A percentile compares a stretch with the other conserved stretches of the same genome.
Evolutionary conservation across 2,113 vertebrate genomes (phyloP).

Genomic region (Scalopus aquaticus): DNA sequence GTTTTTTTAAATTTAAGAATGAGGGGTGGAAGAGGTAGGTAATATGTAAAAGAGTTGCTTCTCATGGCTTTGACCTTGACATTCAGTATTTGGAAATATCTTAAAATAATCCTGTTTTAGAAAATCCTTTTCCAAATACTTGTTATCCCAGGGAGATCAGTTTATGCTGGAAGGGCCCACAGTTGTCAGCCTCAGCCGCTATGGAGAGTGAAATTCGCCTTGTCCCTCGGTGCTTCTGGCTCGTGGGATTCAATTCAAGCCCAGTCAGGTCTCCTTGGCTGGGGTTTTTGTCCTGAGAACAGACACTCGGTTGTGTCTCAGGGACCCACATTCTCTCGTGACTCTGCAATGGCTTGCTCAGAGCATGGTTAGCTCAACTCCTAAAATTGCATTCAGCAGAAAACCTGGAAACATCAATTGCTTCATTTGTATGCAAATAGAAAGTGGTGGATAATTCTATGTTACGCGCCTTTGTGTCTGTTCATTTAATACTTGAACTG

Average conservation of each 20-base stretch:
- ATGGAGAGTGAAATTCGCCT: background rate
- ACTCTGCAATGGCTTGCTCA: background rate
- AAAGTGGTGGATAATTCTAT: background rate
- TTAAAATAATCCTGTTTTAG: background rate
- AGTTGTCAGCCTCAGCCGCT: background rate
- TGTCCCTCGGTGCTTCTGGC: background rate
- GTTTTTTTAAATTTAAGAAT: background rate
- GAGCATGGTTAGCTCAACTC: constrained; percentile 34
- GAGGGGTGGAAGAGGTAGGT: background rate
- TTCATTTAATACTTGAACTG: constrained; percentile 45
- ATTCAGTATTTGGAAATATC: background rate
- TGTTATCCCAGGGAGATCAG: constrained; percentile 32
- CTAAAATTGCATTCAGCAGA: constrained; percentile 10
- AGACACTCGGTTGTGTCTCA: background rate
- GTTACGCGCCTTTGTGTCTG: background rate
- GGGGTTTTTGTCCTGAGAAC: constrained; percentile 28
- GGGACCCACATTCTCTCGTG: background rate
- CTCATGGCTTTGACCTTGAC: constrained; percentile 15
- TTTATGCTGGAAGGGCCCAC: background rate
- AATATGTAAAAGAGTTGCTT: background rate
- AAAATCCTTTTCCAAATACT: constrained; percentile 20
- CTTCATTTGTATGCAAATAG: constrained; percentile 56
- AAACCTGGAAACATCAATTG: constrained; percentile 31
- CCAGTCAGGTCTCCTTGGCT: background rate
- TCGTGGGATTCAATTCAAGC: constrained; percentile 28